phyloP scores from a whole-genome alignment of 2,888 invertebrate species.

The Polia nebulosa region DNA sequence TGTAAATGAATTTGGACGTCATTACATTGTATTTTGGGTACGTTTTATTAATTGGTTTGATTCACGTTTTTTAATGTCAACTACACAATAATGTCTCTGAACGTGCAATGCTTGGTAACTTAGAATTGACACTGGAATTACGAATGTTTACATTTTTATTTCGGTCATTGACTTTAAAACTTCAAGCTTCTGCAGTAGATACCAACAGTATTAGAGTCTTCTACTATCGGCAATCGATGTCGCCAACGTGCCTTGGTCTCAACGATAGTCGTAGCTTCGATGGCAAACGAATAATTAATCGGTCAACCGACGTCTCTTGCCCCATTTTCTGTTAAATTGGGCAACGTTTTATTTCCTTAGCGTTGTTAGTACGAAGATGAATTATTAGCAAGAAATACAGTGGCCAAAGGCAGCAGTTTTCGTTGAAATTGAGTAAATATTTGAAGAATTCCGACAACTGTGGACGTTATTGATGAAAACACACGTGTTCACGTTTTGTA shows the following conservation, averaged over 20 bases:
- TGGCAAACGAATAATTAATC: conserved; percentile 88
- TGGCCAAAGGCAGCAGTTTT: conserved; percentile 21
- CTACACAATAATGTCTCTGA: background rate
- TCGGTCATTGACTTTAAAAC: background rate
- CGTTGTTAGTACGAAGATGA: conserved; percentile 46
- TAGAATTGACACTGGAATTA: background rate
- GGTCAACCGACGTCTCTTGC: conserved; percentile 80
- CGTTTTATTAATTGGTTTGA: background rate
- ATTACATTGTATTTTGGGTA: background rate
- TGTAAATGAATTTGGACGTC: conserved; percentile 25
- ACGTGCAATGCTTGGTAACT: background rate
- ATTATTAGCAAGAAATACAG: conserved; percentile 45
- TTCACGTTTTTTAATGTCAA: background rate
- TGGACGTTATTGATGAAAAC: conserved; percentile 32
- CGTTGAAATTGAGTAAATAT: conserved; percentile 47
- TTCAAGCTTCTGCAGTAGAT: background rate
- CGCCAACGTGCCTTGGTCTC: conserved; percentile 78
- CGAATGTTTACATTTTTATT: background rate
- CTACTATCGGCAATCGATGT: conserved; percentile 82
- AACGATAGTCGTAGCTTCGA: conserved; percentile 74
- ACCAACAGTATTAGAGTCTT: conserved; percentile 27
- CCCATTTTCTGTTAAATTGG: conserved; percentile 80
- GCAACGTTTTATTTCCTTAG: conserved; percentile 61
- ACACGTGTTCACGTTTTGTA: conserved; percentile 15
- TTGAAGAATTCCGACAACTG: conserved; percentile 28